Conservation (phyloP, 2,113 vertebrate species). For the Atlantisia rogersi region DNA sequence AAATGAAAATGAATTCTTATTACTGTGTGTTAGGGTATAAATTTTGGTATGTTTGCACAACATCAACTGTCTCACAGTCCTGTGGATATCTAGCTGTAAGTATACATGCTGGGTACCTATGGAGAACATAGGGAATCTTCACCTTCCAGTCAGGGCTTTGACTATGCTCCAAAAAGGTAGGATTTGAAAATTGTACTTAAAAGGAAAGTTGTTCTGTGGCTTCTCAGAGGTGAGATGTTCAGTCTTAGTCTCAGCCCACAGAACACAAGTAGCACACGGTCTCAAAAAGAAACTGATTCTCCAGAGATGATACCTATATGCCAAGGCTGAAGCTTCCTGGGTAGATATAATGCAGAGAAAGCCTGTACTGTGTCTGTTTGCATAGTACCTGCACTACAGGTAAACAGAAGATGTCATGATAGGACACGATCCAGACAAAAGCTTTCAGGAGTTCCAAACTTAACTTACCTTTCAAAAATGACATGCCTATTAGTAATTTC, state of each 20-base stretch:
- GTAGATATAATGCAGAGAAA: background rate
- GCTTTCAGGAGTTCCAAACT: background rate
- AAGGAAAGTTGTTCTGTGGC: background rate
- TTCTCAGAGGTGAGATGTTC: background rate
- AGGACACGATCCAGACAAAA: background rate
- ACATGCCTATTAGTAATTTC: background rate
- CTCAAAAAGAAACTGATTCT: background rate
- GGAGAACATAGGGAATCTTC: background rate
- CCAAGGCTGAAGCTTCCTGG: background rate
- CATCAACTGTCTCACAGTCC: background rate
- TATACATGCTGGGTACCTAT: background rate
- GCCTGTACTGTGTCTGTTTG: background rate
- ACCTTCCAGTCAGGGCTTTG: background rate
- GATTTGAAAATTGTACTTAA: background rate
- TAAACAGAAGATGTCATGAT: background rate
- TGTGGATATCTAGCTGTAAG: background rate
- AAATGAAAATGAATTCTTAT: background rate
- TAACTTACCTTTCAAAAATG: background rate
- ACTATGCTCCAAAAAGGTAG: background rate
- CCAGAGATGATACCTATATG: background rate
- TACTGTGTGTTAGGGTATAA: background rate
- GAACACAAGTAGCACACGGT: background rate
- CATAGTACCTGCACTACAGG: background rate
- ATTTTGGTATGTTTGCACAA: background rate
- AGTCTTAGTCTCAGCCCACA: background rate